A percentile compares a stretch with the other conserved stretches of the same genome.
Evolutionary conservation across 2,888 invertebrate species (phyloP).

Genomic region (Gastracanthus pulcherrimus): DNA sequence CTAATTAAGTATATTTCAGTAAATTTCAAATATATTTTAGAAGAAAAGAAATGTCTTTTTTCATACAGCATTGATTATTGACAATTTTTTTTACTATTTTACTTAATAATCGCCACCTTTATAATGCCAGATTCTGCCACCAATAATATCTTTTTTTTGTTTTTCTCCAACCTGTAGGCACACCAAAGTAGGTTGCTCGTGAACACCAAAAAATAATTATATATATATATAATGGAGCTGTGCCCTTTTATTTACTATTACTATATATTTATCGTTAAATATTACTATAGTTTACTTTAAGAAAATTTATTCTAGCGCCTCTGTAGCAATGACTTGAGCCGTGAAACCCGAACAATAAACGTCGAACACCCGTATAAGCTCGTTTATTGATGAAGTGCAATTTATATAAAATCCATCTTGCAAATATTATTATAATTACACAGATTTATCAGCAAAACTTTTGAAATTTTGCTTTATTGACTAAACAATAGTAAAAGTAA

Average conservation of each 20-base stretch:
- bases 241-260: conserved; percentile 45
- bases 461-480: no score
- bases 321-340: conserved; percentile 48
- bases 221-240: conserved; percentile 42
- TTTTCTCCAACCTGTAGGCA: conserved; percentile 73
- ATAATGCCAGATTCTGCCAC: conserved; percentile 32
- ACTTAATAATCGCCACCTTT: conserved; percentile 34
- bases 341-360: conserved; percentile 39
- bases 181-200: conserved; percentile 77
- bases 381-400: conserved; percentile 36
- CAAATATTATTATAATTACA: background rate
- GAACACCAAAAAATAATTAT: conserved; percentile 75
- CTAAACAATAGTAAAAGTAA: background rate
- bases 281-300: conserved; percentile 40
- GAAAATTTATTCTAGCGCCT: conserved; percentile 43
- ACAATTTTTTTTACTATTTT: conserved; percentile 18
- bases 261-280: conserved; percentile 46
- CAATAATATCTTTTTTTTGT: conserved; percentile 48
- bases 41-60: background rate
- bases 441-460: no score
- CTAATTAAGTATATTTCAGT: no score
- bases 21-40: background rate
- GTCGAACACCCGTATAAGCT: conserved; percentile 32
- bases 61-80: conserved; percentile 44
- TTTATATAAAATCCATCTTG: conserved; percentile 29